Evolutionary conservation across 1,140 invertebrate genomes (phyloP), one percentile per base, ranked within the genome.

Genomic region (Polypedilum pembai): DNA sequence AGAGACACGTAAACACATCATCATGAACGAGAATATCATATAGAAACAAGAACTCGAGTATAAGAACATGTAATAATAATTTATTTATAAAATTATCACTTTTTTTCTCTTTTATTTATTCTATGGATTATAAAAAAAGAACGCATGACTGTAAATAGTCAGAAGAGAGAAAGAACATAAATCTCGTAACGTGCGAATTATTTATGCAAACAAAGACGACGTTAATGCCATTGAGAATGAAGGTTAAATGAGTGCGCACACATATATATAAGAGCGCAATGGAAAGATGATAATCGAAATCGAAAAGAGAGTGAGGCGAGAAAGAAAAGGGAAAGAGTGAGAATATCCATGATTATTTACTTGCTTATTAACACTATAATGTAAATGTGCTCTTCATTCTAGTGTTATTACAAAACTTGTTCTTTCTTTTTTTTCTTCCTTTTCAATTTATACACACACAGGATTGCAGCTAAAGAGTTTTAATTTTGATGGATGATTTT

Each of bases 191-290:
- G 45, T 56, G 45, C 45, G 45, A 56, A 56, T 56, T 56, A 56
- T 56, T 56, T 56, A 56, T 56, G 45, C 45, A 56, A 56, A 56
- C n/a, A 56, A 56, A 56, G 45, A 12, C 45, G 45, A 56, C 45
- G 45, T 56, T 56, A 56, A 56, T 56, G 45, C 45, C n/a, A 56
- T 56, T 56, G 45, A 56, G n/a, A n/a, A 56, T 56, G 45, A 56
- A 56, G 45, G 45, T n/a, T 12, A 56, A 56, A 56, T 56, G n/a
- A n/a, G 45, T 56, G 45, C 15, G 45, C 45, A 12, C 45, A 56
- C 45, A 56, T 56, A 56, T 15, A n/a, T n/a, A n/a, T n/a, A n/a
- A n/a, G 45, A 56, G 10, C 45, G 24, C 24, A 33, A 33, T 33
- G 24, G 1, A 33, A 33, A 33, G 24, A 56, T 56, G 45, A 56